phyloP scores from a whole-genome alignment of 2,797 vertebrate species.

The Urosaurus nigricauda region DNA sequence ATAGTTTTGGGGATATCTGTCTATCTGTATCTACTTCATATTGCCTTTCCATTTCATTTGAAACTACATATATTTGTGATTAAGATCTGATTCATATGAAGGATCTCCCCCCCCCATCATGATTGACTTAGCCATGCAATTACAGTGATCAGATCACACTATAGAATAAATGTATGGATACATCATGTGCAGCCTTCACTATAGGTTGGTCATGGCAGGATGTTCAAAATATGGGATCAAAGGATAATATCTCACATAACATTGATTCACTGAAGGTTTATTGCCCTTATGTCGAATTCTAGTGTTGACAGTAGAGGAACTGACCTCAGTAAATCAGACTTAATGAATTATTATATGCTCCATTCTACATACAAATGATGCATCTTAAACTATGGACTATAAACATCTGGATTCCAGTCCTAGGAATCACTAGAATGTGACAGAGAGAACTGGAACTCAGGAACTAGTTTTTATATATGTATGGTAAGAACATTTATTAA shows the following conservation, averaged over 20 bases:
- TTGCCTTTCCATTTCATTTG: conserved; percentile 9
- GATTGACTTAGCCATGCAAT: background rate
- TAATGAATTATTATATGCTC: background rate
- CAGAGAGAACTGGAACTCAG: background rate
- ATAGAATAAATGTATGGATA: conserved; percentile 1
- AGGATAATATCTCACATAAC: background rate
- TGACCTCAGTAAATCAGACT: background rate
- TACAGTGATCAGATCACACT: conserved; percentile 9
- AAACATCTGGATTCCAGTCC: background rate
- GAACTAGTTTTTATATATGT: background rate
- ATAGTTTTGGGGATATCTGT: background rate
- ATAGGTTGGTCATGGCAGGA: background rate
- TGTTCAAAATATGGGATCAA: background rate
- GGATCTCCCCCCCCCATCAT: background rate
- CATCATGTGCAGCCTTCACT: conserved; percentile 6
- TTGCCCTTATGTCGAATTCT: background rate
- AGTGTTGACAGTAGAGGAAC: background rate
- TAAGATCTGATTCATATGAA: conserved; percentile 34
- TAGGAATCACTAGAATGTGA: background rate
- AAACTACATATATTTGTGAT: conserved; percentile 16
- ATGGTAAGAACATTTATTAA: background rate
- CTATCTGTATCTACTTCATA: background rate
- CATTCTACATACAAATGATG: background rate
- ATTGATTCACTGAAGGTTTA: background rate
- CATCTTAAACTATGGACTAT: background rate